phyloP scores from a whole-genome alignment of 2,888 invertebrate genomes.

The Erpobdella octoculata region DNA sequence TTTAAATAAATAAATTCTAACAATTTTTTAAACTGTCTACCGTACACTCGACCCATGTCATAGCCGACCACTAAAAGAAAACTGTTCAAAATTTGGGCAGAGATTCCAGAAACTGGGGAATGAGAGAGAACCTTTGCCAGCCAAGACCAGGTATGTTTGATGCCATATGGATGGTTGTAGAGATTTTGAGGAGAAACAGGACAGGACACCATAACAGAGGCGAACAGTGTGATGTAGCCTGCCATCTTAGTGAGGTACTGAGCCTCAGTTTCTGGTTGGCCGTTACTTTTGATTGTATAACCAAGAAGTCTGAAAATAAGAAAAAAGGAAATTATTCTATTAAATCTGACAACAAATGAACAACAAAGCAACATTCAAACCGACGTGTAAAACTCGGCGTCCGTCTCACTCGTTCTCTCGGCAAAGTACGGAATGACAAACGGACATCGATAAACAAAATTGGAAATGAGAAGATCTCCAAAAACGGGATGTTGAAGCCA shows the following conservation, averaged over 20 bases:
- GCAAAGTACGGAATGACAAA: not conserved
- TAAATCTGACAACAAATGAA: not conserved
- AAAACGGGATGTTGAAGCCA: not conserved
- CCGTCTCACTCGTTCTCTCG: not conserved
- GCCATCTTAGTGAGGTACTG: not conserved
- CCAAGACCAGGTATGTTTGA: not conserved
- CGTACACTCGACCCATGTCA: not conserved
- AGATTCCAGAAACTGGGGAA: not conserved
- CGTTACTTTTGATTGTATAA: not conserved
- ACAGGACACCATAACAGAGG: not conserved
- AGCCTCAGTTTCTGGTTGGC: not conserved
- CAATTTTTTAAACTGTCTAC: conserved; percentile 11
- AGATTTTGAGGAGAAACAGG: too few species aligned
- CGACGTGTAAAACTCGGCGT: not conserved
- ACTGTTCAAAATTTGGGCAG: not conserved
- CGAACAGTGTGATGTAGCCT: not conserved
- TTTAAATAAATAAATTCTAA: not conserved
- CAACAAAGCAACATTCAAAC: not conserved
- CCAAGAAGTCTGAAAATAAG: not conserved
- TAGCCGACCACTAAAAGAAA: not conserved
- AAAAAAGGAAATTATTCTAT: not conserved
- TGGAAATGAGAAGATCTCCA: not conserved
- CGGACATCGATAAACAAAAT: not conserved
- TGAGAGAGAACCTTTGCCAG: not conserved
- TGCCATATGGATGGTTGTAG: not conserved